phyloP scores from a whole-genome alignment of 2,888 invertebrate species.

The Drosophila prolongata region DNA sequence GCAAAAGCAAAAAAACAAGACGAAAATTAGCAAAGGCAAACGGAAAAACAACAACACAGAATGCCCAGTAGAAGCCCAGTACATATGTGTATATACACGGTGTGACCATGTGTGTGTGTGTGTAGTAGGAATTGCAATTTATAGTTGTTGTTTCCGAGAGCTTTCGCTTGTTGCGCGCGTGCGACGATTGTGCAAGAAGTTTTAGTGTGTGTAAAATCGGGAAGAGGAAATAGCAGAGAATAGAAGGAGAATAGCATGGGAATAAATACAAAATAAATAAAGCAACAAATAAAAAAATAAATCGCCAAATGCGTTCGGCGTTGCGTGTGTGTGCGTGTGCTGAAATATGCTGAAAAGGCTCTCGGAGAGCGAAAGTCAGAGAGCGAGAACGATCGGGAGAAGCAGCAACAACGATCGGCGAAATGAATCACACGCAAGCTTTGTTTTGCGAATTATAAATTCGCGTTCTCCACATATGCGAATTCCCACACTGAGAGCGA shows the following conservation, averaged over 20 bases:
- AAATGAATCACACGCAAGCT: slow-evolving; percentile 67
- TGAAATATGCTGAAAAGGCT: slow-evolving; percentile 75
- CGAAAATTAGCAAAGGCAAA: slow-evolving; percentile 53
- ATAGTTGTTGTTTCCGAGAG: slow-evolving; percentile 62
- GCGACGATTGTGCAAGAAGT: slow-evolving; percentile 55
- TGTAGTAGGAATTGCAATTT: slow-evolving; percentile 73
- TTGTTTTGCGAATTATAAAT: slow-evolving; percentile 58
- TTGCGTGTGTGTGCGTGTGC: slow-evolving; percentile 39
- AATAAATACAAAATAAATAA: slow-evolving; percentile 29
- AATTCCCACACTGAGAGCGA: slow-evolving; percentile 51
- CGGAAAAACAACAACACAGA: slow-evolving; percentile 39
- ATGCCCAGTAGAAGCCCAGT: slow-evolving; percentile 24
- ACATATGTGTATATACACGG: slow-evolving; percentile 29
- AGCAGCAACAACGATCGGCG: slow-evolving; percentile 34
- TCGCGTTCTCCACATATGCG: slow-evolving; percentile 59
- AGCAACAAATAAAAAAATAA: slow-evolving; percentile 34
- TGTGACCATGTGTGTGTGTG: slow-evolving; percentile 29
- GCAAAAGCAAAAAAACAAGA: slow-evolving; percentile 55
- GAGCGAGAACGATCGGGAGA: slow-evolving; percentile 21
- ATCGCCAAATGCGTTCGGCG: slow-evolving; percentile 67
- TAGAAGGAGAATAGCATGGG: slow-evolving; percentile 30
- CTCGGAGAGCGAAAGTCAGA: slow-evolving; percentile 43
- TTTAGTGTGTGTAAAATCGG: slow-evolving; percentile 20
- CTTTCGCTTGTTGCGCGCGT: slow-evolving; percentile 76
- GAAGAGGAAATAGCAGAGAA: slow-evolving; percentile 37